Evolutionary conservation across 2,888 invertebrate species (phyloP).

Genomic region (Tachystola acroxantha): DNA sequence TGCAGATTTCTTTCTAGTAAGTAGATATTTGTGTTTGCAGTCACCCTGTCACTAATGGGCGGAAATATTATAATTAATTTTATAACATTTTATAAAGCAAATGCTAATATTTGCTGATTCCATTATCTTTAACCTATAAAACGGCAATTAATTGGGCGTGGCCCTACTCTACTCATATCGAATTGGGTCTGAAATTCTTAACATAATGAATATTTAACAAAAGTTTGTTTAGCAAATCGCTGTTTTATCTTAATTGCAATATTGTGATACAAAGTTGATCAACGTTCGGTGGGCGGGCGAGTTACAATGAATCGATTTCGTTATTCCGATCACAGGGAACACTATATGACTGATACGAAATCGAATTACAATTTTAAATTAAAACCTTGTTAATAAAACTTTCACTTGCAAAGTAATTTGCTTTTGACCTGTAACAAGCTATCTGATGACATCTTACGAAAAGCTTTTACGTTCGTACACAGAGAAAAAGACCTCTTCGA

Average conservation of each 20-base stretch:
- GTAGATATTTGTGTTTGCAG: too few relatives aligned
- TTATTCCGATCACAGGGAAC: constrained; percentile 12
- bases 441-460: too few relatives aligned
- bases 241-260: constrained; percentile 20
- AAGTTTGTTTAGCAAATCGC: constrained; percentile 17
- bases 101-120: background rate
- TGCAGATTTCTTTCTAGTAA: too few relatives aligned
- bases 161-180: background rate
- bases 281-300: constrained; percentile 15
- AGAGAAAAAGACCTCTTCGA: too few relatives aligned
- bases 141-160: constrained; percentile 13
- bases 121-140: constrained; percentile 10
- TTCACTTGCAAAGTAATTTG: constrained; percentile 8
- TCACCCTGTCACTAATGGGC: too few relatives aligned
- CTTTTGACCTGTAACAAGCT: too few relatives aligned
- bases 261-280: constrained; percentile 14
- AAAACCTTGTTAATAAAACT: constrained; percentile 8
- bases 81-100: too few relatives aligned
- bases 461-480: too few relatives aligned
- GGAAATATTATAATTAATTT: too few relatives aligned
- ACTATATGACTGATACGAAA: constrained; percentile 11
- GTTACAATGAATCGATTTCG: constrained; percentile 20
- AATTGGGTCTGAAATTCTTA: constrained; percentile 3
- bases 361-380: constrained; percentile 14
- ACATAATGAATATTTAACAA: constrained; percentile 15